Conservation (phyloP, 2,113 vertebrate genomes). For the Hyperoodon ampullatus region DNA sequence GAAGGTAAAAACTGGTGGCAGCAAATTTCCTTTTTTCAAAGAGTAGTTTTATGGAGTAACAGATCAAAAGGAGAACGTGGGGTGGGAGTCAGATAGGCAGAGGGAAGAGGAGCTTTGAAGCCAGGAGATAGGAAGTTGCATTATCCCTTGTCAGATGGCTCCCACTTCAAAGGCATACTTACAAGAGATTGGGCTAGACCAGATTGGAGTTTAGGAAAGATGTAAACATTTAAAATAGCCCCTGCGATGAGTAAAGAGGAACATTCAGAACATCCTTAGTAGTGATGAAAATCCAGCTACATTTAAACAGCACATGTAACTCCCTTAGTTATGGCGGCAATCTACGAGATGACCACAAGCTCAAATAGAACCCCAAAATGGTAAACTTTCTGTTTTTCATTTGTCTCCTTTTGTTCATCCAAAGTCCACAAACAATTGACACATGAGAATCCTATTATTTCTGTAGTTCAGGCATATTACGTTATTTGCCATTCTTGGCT, state of each 20-base stretch:
- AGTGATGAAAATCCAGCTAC: not conserved
- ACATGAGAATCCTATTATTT: not conserved
- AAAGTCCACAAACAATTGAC: not conserved
- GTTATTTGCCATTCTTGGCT: not conserved
- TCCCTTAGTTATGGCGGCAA: not conserved
- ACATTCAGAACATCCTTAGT: not conserved
- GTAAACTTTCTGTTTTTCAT: not conserved
- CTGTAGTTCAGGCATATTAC: not conserved
- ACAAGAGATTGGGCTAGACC: not conserved
- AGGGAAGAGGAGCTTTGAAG: not conserved
- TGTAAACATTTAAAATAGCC: not conserved
- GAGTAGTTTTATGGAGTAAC: not conserved
- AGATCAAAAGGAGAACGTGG: not conserved
- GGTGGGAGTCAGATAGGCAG: not conserved
- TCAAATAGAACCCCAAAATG: not conserved
- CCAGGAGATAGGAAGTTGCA: not conserved
- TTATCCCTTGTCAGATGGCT: not conserved
- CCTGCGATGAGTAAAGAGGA: not conserved
- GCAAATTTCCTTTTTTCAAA: not conserved
- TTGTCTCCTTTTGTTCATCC: not conserved
- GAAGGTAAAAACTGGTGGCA: not conserved
- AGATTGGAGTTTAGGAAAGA: not conserved
- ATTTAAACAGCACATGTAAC: not conserved
- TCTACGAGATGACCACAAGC: not conserved
- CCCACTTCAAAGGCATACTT: not conserved